Conservation (phyloP, 2,113 vertebrate genomes). For the Cervus canadensis region DNA sequence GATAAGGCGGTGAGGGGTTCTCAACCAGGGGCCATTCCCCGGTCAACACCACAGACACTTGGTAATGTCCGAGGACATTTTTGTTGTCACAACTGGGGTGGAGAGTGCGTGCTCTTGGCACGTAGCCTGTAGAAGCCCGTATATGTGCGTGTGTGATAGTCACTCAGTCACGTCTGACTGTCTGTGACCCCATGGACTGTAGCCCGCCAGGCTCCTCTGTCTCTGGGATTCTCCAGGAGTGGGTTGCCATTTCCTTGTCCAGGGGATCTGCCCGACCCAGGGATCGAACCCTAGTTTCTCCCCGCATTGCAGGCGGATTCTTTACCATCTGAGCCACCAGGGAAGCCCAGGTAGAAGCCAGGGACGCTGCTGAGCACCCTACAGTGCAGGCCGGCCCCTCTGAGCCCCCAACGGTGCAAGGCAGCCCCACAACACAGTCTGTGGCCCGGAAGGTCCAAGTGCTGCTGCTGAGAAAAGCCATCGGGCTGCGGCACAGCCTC, state of each 20-base stretch:
- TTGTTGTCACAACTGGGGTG: accelerated
- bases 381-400: too few species aligned
- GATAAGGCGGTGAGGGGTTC: background rate
- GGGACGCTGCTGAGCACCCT: accelerated
- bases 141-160: background rate
- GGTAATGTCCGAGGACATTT: accelerated
- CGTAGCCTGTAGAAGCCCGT: background rate
- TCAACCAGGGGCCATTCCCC: background rate
- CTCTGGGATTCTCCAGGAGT: background rate
- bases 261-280: background rate
- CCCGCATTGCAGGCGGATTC: background rate
- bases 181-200: background rate
- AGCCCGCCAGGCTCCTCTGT: background rate
- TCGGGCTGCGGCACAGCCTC: accelerated
- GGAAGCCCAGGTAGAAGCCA: background rate
- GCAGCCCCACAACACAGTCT: background rate
- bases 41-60: accelerated
- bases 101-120: background rate
- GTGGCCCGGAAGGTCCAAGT: background rate
- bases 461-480: background rate
- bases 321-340: background rate
- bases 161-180: background rate
- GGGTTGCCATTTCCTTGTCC: background rate
- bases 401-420: too few species aligned
- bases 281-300: background rate